A percentile compares a stretch with the other conserved stretches of the same genome.
Conservation (phyloP, 2,888 invertebrate genomes). For the Emmelina monodactyla region DNA sequence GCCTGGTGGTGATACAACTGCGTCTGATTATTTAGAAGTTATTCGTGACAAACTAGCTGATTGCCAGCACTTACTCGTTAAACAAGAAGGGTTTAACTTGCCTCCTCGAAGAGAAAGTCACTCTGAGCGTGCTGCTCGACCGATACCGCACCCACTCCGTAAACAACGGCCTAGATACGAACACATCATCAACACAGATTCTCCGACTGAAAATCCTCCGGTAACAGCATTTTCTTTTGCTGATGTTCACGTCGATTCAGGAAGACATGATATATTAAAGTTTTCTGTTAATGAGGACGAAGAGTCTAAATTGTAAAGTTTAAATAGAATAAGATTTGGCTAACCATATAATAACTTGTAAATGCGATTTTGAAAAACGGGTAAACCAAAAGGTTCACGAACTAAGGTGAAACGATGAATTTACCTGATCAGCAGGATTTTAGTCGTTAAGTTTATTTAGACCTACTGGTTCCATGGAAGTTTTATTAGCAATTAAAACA, state of each 20-base stretch:
- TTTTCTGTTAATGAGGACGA: no score
- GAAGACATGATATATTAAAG: slow-evolving; percentile 23
- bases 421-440: no score
- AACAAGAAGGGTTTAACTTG: slow-evolving; percentile 43
- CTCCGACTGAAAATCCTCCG: slow-evolving; percentile 32
- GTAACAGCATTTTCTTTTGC: slow-evolving; percentile 42
- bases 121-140: slow-evolving; percentile 20
- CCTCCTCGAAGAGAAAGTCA: slow-evolving; percentile 39
- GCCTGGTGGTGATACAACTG: slow-evolving; percentile 59
- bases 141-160: slow-evolving; percentile 23
- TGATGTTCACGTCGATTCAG: slow-evolving; percentile 37
- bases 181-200: slow-evolving; percentile 36
- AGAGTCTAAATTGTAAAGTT: slow-evolving; percentile 43
- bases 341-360: no score
- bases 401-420: no score
- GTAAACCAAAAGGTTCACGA: no score
- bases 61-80: slow-evolving; percentile 46
- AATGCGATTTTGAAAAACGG: no score
- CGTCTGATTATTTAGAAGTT: slow-evolving; percentile 58
- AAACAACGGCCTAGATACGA: slow-evolving; percentile 39
- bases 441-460: no score
- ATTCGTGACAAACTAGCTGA: slow-evolving; percentile 61
- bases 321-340: no score
- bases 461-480: no score
- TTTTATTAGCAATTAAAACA: no score